phyloP scores from a whole-genome alignment of 2,797 vertebrate genomes.

The Muscicapa striata region DNA sequence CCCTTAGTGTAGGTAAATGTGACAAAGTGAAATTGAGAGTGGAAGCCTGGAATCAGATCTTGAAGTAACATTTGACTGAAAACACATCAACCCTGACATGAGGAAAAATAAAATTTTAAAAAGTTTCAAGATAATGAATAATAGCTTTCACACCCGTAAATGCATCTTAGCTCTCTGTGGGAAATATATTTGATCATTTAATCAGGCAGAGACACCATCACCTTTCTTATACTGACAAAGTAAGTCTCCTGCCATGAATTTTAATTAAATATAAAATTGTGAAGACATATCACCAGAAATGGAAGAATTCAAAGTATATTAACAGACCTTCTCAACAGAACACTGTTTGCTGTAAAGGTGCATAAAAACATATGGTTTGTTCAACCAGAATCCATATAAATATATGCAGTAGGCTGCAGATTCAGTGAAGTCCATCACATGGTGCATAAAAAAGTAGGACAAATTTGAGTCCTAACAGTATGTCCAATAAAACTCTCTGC shows the following conservation, averaged over 20 bases:
- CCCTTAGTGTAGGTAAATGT: neutral
- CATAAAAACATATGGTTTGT: neutral
- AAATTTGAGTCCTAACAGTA: neutral
- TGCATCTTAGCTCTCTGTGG: neutral
- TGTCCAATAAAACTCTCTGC: neutral
- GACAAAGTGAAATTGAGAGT: neutral
- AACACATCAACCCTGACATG: neutral
- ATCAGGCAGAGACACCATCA: neutral
- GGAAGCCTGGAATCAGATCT: neutral
- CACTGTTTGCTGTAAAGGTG: neutral
- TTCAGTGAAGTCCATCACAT: neutral
- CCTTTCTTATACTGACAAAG: neutral
- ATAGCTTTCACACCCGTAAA: neutral
- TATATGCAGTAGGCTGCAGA: neutral
- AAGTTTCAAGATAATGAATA: neutral
- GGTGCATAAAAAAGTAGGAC: neutral
- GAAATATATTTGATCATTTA: neutral
- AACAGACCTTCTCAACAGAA: neutral
- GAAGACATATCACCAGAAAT: neutral
- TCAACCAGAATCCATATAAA: neutral
- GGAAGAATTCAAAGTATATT: neutral
- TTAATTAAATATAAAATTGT: neutral
- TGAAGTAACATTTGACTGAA: neutral
- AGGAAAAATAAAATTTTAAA: neutral
- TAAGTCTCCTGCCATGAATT: neutral